These are phyloP conservation scores for Noctuana brunneofusca DNA, from an alignment of 2,888 invertebrate genomes.

Conservation along the genomic window DNA sequence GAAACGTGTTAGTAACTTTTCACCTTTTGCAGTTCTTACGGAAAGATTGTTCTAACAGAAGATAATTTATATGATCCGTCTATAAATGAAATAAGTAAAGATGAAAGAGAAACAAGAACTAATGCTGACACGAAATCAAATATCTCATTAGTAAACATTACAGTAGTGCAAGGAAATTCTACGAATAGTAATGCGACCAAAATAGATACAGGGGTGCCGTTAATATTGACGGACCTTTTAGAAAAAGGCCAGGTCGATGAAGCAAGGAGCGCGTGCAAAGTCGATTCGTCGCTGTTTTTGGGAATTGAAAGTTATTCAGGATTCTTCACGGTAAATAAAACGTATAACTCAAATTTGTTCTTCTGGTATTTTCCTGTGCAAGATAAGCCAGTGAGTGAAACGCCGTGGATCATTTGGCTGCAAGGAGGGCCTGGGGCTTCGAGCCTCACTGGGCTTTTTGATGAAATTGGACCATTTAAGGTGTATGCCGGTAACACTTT, in stretches of 20 bases:
- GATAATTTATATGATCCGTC: constrained; percentile 11
- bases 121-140: background rate
- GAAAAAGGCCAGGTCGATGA: constrained; percentile 50
- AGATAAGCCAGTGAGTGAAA: constrained; percentile 55
- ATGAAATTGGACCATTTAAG: constrained; percentile 69
- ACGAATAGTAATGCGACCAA: background rate
- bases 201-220: constrained; percentile 52
- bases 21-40: constrained; percentile 21
- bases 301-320: constrained; percentile 76
- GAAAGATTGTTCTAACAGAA: constrained; percentile 28
- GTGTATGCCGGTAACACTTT: constrained; percentile 45
- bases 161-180: background rate
- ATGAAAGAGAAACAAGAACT: constrained; percentile 1
- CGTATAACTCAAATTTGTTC: constrained; percentile 88
- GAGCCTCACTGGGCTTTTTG: constrained; percentile 73
- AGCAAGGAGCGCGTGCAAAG: constrained; percentile 55
- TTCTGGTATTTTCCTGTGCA: constrained; percentile 92
- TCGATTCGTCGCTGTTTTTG: constrained; percentile 57
- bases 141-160: background rate
- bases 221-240: constrained; percentile 61
- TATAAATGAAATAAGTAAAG: constrained; percentile 19
- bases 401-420: constrained; percentile 91
- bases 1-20: background rate
- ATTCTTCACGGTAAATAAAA: constrained; percentile 86
- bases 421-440: constrained; percentile 93